Conservation (phyloP, 1,140 invertebrate species). For the Protaetia brevitarsis region DNA sequence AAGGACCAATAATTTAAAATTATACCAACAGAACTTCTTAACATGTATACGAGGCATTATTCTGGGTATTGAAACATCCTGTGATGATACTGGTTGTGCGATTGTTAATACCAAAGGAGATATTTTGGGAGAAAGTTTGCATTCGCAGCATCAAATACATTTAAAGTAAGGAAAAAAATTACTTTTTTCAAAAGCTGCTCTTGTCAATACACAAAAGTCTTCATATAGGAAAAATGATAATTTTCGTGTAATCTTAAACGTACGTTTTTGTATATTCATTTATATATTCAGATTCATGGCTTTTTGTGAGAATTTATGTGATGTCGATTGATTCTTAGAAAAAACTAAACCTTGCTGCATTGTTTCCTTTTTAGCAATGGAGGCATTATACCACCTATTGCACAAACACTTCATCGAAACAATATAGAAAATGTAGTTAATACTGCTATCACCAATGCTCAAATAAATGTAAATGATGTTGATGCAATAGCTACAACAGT, state of each 20-base stretch:
- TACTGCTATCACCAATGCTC: slow-evolving; percentile 63
- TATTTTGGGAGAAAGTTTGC: slow-evolving; percentile 74
- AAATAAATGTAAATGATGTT: slow-evolving; percentile 67
- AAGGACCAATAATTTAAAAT: not conserved
- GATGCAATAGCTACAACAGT: slow-evolving; percentile 90
- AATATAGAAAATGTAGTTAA: slow-evolving; percentile 76
- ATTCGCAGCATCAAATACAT: slow-evolving; percentile 75
- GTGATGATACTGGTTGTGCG: slow-evolving; percentile 94
- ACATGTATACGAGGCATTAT: slow-evolving; percentile 46
- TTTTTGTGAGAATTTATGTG: no score
- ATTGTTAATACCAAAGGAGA: slow-evolving; percentile 70
- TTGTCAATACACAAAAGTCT: no score
- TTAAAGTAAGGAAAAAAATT: slow-evolving; percentile 56
- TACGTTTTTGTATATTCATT: not conserved
- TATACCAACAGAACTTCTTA: not conserved
- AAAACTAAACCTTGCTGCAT: not conserved
- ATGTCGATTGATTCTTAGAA: no score
- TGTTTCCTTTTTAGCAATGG: slow-evolving; percentile 65
- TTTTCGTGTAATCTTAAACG: no score
- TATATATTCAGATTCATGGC: not conserved
- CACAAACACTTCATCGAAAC: slow-evolving; percentile 74
- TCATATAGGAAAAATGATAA: no score
- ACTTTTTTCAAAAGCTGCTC: slow-evolving; percentile 20
- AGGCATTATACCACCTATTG: slow-evolving; percentile 86
- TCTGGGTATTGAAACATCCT: slow-evolving; percentile 97